Percentiles rank a stretch among this genome's conserved stretches.
phyloP scores from a whole-genome alignment of 2,888 invertebrate genomes.

The Drosophila rubida region DNA sequence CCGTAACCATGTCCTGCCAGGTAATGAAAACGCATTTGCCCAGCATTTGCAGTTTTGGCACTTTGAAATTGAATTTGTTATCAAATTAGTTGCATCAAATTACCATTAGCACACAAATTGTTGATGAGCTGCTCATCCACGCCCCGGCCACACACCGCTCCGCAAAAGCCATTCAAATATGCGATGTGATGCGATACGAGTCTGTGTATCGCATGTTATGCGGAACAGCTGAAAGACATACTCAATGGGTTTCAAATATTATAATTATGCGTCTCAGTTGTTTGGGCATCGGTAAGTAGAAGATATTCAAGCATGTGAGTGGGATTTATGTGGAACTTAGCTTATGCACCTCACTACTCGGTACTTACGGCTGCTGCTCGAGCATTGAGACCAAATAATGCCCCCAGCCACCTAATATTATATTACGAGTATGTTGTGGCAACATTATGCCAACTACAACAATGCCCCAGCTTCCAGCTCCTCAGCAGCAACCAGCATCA shows the following conservation, averaged over 20 bases:
- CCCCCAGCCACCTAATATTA: neutral
- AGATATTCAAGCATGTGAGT: slow-evolving; percentile 3
- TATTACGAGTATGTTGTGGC: slow-evolving; percentile 13
- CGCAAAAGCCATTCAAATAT: neutral
- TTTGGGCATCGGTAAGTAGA: slow-evolving; percentile 1
- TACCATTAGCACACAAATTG: slow-evolving; percentile 45
- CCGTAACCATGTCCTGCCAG: slow-evolving; percentile 30
- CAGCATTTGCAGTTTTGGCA: slow-evolving; percentile 59
- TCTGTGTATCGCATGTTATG: neutral
- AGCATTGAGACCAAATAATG: slow-evolving; percentile 1
- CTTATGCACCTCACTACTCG: slow-evolving; percentile 1
- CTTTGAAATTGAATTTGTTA: slow-evolving; percentile 77
- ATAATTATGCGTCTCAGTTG: slow-evolving; percentile 11
- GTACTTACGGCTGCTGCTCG: slow-evolving; percentile 2
- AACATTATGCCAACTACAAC: slow-evolving; percentile 11
- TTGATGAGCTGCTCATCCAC: slow-evolving; percentile 12
- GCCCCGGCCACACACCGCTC: neutral
- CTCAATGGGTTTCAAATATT: slow-evolving; percentile 2
- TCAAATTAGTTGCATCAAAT: slow-evolving; percentile 75
- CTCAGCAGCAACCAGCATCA: neutral
- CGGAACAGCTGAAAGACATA: neutral
- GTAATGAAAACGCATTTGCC: slow-evolving; percentile 58
- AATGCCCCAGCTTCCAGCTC: neutral
- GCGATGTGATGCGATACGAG: neutral
- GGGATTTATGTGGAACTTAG: slow-evolving; percentile 3